Evolutionary conservation across 2,797 vertebrate species (phyloP).

Genomic region (Coreius guichenoti): DNA sequence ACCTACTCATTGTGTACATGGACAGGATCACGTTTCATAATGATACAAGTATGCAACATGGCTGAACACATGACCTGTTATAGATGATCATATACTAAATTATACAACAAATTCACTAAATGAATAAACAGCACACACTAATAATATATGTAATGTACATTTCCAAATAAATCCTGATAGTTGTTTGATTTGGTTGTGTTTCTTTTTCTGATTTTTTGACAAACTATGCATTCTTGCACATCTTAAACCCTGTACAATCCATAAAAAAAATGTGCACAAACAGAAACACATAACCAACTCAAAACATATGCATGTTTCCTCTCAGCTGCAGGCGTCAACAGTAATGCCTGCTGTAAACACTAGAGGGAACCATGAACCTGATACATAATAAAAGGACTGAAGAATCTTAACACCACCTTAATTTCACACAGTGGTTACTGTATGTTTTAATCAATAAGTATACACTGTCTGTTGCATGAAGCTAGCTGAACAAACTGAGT

Average conservation of each 20-base stretch:
- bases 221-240: background rate
- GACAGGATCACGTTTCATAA: background rate
- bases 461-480: background rate
- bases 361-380: background rate
- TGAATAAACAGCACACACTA: background rate
- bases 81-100: background rate
- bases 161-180: background rate
- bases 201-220: background rate
- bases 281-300: background rate
- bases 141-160: background rate
- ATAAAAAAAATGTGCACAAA: background rate
- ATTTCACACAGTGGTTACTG: background rate
- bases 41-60: background rate
- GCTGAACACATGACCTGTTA: background rate
- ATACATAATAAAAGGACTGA: background rate
- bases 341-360: conserved; percentile 8
- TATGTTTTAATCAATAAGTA: too few species aligned
- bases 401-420: background rate
- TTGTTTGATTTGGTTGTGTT: background rate
- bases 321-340: background rate
- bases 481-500: background rate
- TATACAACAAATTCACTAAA: background rate
- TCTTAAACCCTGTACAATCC: background rate
- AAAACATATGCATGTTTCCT: background rate
- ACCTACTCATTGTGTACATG: background rate